Evolutionary conservation across 1,140 invertebrate species (phyloP), one percentile per base, ranked within the genome.

Genomic region (Temnothorax longispinosus): DNA sequence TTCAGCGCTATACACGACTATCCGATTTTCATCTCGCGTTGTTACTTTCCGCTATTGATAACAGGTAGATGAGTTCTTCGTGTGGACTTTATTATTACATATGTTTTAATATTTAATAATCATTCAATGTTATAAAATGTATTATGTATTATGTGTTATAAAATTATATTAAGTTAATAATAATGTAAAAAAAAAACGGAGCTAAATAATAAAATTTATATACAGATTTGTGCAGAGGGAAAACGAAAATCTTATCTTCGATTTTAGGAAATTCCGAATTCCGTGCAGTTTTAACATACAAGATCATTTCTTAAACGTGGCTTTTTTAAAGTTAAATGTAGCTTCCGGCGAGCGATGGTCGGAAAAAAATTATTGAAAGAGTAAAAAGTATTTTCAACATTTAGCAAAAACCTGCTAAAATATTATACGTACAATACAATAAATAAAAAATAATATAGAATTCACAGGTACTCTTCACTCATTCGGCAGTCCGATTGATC

Each of bases 391-490:
- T 38, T 32, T 58, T 18, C 6, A 27, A 44, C 52, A 32, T 64
- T 41, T 44, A 18, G 4, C 15, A 77, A 10, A 77, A 64, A 44
- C 32, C 10, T 21, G 3, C 8, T 35, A 21, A 44, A 41, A 35
- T 35, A 41, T 38, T n/a, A 1, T 44, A 54, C 27, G 27, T 65
- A n/a, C 47, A 62, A 32, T 13, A n/a, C 13, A 27, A 38, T 35
- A 7, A 78, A 78, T 52, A 41, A 69, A 80, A 52, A 52, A n/a
- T 54, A 27, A 69, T 18, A 44, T 27, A 52, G 11, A 32, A 62
- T 62, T 62, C 56, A 11, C 11, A 1, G n/a, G n/a, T 41, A 41
- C 50, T 10, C 10, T 69, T 81, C 44, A 41, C 11, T 3, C 38
- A 47, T 64, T 27, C 21, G 38, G 8, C 38, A 60, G 21, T 56